Evolutionary conservation across 2,888 invertebrate species (phyloP).

Genomic region (Lepidochitona cinerea): DNA sequence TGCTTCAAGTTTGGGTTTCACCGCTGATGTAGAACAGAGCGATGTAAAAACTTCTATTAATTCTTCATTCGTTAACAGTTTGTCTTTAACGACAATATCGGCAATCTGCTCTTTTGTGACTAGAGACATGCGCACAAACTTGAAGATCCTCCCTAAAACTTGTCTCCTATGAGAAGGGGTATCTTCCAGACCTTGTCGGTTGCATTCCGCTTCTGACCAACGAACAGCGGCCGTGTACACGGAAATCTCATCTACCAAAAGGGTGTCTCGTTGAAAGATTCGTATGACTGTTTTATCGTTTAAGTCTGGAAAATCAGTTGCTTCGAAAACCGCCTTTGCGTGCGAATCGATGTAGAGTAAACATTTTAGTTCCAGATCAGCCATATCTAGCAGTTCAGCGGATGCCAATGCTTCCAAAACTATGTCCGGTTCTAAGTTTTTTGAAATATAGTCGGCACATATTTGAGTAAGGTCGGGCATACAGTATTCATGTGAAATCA

Average conservation of each 20-base stretch:
- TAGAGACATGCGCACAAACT: background rate
- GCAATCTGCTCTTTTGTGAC: background rate
- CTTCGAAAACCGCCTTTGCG: conserved; percentile 22
- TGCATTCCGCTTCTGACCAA: conserved; percentile 29
- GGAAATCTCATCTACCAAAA: conserved; percentile 26
- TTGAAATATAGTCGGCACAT: conserved; percentile 33
- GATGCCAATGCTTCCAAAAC: conserved; percentile 40
- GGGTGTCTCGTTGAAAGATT: conserved; percentile 27
- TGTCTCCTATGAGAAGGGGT: background rate
- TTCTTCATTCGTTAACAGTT: background rate
- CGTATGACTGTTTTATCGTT: conserved; percentile 21
- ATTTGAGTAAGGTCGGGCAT: conserved; percentile 21
- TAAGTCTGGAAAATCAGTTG: conserved; percentile 19
- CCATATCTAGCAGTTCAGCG: conserved; percentile 34
- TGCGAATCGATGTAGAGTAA: conserved; percentile 26
- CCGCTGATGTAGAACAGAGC: background rate
- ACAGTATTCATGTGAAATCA: conserved; percentile 32
- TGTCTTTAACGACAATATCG: background rate
- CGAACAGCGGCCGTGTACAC: conserved; percentile 24
- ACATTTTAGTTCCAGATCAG: conserved; percentile 22
- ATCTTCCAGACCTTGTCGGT: background rate
- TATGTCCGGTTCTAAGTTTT: conserved; percentile 32
- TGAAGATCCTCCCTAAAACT: background rate
- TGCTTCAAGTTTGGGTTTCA: background rate
- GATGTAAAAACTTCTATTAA: background rate